Base-by-base conservation (phyloP, 2,113 vertebrate species). In the Salvelinus alpinus region DNA sequence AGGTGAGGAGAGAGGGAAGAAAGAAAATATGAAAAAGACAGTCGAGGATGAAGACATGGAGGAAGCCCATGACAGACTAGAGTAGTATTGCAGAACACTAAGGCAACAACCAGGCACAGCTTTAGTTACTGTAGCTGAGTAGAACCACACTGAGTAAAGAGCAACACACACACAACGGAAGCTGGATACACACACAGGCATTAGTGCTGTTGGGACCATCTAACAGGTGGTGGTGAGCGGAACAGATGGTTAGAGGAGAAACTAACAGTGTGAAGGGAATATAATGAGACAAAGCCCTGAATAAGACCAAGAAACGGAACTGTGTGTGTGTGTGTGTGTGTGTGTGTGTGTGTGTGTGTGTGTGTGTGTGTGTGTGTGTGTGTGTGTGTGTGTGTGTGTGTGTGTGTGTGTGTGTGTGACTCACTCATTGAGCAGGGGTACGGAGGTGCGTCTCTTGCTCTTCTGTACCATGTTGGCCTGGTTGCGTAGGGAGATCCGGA, bases 391-490 rank as follows among this genome's bases (percentile, higher is more conserved):
- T 31, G 29, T 31, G 27, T 27, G 27, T 27, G 27, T 27, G 27
- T 27, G 27, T 70, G 62, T 48, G 27, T 20, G 22, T 29, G 51
- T 54, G 20, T 22, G 66, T 11, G 70, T 47, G 72, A 93, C 97
- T 74, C 93, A 99, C 97, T 99, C 98, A 66, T 96, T 99, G 25
- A 97, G 96, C 80, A 97, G 92, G 34, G 97, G 96, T 62, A 98
- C 88, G 0, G 97, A 94, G 11, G 95, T 98, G 72, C 97, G 94
- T 62, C 98, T 94, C 93, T 99, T 99, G 90, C 95, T 97, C 91
- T 99, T 99, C 95, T 99, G 98, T 89, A 99, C 94, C 96, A 99
- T 98, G 89, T 97, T 99, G 92, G 98, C 98, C 92, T 99, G 97
- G 87, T 99, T 99, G 84, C 98, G 95, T 31, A 99, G 93, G 11